Evolutionary conservation across 2,113 vertebrate genomes (phyloP), one percentile per base, ranked within the genome.

Genomic region (Alaudala cheleensis): DNA sequence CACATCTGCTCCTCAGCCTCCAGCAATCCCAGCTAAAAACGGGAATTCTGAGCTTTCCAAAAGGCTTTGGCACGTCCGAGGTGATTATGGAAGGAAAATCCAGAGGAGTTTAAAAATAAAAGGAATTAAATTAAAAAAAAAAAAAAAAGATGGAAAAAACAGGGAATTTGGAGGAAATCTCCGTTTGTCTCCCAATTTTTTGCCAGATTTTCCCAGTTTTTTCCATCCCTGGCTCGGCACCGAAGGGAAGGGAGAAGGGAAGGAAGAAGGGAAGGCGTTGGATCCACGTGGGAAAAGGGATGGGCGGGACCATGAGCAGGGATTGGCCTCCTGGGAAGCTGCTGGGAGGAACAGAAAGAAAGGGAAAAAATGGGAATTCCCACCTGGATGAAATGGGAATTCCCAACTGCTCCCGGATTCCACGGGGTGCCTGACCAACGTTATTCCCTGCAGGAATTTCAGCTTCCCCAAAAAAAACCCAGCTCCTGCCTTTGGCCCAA

Each of bases 1-100:
- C 84, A 45, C 92, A 93, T 89, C 92, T 96, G 85, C 73, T 83
- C 26, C 49, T 54, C 67, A 20, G 37, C 29, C 74, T 64, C 8
- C 0, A 6, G 29, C 1, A 5, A 78, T 18, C 29, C 31, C 66
- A 1, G 80, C 3, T 44, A 25, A 37, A 71, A 71, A 39, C 47
- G 62, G 81, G 18, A 72, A 53, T 37, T 9, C 49, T 69, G 8
- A 14, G 37, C 29, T 62, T 90, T 69, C 88, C 71, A 88, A 65
- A 72, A 24, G 24, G 18, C 23, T 54, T 12, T 39, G 64, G 47
- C 42, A 19, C 33, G 37, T 58, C 26, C 51, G 16, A 19, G 54
- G 34, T 37, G 49, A 4, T 29, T 29, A 23, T 6, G 37, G 26
- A 12, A 12, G 37, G 3, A 53, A 50, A 25, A 28, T 2, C 3